phyloP scores from a whole-genome alignment of 1,140 invertebrate genomes.

The Trachymyrmex septentrionalis region DNA sequence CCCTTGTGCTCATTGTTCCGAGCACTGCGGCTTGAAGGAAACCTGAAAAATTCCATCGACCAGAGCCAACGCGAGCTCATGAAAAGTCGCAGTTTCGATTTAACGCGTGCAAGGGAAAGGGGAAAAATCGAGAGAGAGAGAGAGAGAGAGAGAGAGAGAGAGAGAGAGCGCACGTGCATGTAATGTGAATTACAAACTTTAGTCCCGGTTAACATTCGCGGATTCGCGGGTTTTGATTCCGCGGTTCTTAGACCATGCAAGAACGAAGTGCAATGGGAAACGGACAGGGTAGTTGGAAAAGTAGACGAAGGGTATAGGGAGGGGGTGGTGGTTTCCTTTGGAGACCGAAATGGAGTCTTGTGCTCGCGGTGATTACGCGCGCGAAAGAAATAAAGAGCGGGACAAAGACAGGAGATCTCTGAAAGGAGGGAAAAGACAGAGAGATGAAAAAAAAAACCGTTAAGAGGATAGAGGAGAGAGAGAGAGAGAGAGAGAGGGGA shows the following conservation, averaged over 20 bases:
- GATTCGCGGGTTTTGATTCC: slow-evolving; percentile 65
- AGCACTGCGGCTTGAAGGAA: slow-evolving; percentile 68
- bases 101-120: slow-evolving; percentile 34
- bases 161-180: not conserved
- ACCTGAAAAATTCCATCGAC: slow-evolving; percentile 78
- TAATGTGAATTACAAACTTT: not conserved
- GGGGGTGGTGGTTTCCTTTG: slow-evolving; percentile 66
- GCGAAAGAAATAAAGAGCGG: slow-evolving; percentile 76
- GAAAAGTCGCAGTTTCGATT: slow-evolving; percentile 72
- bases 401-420: slow-evolving; percentile 68
- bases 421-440: slow-evolving; percentile 65
- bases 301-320: not conserved
- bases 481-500: no score
- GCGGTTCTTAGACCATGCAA: slow-evolving; percentile 76
- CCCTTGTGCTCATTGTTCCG: slow-evolving; percentile 22
- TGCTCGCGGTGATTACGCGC: slow-evolving; percentile 83
- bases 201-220: slow-evolving; percentile 12
- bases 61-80: slow-evolving; percentile 57
- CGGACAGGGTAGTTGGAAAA: not conserved
- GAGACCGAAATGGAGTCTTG: slow-evolving; percentile 81
- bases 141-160: no score
- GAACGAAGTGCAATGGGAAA: slow-evolving; percentile 66
- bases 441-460: slow-evolving; percentile 34
- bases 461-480: slow-evolving; percentile 12
- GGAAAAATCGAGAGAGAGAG: not conserved